Evolutionary conservation across 1,140 invertebrate genomes (phyloP), one percentile per base, ranked within the genome.

Genomic region (Streblospio benedicti): DNA sequence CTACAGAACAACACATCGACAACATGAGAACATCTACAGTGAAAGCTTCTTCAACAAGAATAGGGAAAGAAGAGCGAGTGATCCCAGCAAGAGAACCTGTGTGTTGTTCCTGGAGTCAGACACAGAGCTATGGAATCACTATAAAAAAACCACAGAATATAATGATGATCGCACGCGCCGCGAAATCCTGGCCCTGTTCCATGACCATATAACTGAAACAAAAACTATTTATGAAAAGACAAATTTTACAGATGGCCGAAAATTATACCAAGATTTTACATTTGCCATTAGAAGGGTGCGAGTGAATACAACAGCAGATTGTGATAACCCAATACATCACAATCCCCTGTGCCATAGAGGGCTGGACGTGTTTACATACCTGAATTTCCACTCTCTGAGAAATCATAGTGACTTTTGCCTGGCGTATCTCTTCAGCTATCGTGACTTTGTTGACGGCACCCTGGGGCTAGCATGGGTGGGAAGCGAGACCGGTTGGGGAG

Each of bases 311-410:
- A 59, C 65, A 18, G 65, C 69, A 5, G 71, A 71, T 28, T 77
- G 79, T 54, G 59, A 68, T 0, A 69, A 70, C 57, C 60, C 55
- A 18, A 58, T 64, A 35, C 51, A 45, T 49, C 28, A 57, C 27
- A 96, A 94, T 81, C 89, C 90, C 49, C 99, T 97, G 76, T 99
- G 96, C 76, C 85, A 91, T 71, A 89, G 91, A 71, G 97, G 99
- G 74, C 96, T 99, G 68, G 96, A 99, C 76, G 96, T 98, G 47
- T 97, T 93, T 67, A 99, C 99, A 81, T 99, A 97, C 79, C 82
- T 99, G 41, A 99, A 99, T 81, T 83, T 97, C 20, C 95, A 99
- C 76, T 98, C 95, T 6, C 81, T 97, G 49, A 87, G 89, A 28
- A 94, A 97, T 81, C 93, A 97, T 76, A 90, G 95, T 68, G 88